phyloP scores from a whole-genome alignment of 2,113 vertebrate genomes.

The Machaerirhynchus nigripectus region DNA sequence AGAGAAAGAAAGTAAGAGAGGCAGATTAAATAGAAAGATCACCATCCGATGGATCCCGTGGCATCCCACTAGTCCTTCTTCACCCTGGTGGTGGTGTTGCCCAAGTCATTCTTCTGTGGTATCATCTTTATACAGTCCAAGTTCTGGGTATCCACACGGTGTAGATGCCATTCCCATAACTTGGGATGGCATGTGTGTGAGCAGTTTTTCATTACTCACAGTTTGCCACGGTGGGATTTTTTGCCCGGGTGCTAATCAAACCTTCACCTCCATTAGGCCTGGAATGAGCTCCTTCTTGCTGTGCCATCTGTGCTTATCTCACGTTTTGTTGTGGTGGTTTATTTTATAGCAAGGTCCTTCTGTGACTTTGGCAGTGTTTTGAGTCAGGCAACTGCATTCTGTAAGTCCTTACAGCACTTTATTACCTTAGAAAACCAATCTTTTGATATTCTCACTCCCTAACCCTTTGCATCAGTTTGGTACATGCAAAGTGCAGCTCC shows the following conservation, averaged over 20 bases:
- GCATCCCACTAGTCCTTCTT: neutral
- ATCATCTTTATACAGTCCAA: too few species aligned
- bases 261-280: neutral
- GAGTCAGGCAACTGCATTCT: neutral
- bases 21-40: neutral
- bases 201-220: neutral
- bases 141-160: neutral
- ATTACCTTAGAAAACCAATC: neutral
- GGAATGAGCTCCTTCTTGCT: neutral
- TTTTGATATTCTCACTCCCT: neutral
- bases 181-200: neutral
- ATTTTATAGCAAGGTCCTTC: neutral
- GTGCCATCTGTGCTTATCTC: neutral
- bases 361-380: neutral
- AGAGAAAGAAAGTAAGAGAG: neutral
- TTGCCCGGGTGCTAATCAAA: neutral
- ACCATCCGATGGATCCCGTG: accelerated
- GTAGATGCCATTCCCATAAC: neutral
- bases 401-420: neutral
- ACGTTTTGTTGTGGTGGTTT: neutral
- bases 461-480: neutral
- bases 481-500: neutral
- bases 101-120: neutral
- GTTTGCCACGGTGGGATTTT: neutral
- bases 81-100: neutral